phyloP scores from a whole-genome alignment of 2,113 vertebrate genomes.

The Apodemus sylvaticus region DNA sequence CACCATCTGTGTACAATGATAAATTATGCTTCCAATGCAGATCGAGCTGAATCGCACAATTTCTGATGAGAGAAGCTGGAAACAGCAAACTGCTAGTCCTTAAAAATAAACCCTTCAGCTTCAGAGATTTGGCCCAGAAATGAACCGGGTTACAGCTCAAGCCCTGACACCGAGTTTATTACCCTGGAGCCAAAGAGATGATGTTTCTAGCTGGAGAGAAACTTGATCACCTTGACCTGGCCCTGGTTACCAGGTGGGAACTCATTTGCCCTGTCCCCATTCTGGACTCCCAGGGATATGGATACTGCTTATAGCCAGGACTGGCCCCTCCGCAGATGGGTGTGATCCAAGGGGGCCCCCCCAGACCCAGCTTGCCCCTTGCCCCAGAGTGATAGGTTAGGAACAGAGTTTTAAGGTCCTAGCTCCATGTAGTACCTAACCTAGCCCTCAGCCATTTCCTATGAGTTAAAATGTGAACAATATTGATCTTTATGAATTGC shows the following conservation, averaged over 20 bases:
- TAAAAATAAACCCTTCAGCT: slow-evolving; percentile 74
- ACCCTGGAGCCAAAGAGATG: slow-evolving; percentile 64
- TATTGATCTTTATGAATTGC: slow-evolving; percentile 43
- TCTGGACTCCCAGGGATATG: background rate
- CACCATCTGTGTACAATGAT: slow-evolving; percentile 78
- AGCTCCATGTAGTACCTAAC: slow-evolving; percentile 50
- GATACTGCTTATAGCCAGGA: slow-evolving; percentile 52
- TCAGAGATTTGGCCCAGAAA: slow-evolving; percentile 73
- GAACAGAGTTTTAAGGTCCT: slow-evolving; percentile 29
- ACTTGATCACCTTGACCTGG: slow-evolving; percentile 73
- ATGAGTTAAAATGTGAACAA: slow-evolving; percentile 74
- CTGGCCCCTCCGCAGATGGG: slow-evolving; percentile 48
- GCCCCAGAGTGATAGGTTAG: slow-evolving; percentile 32
- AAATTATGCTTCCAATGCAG: slow-evolving; percentile 79
- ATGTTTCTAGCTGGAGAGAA: slow-evolving; percentile 64
- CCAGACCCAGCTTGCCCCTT: slow-evolving; percentile 22
- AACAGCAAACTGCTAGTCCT: slow-evolving; percentile 79
- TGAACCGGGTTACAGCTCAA: slow-evolving; percentile 51
- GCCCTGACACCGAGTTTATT: slow-evolving; percentile 59
- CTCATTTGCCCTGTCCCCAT: slow-evolving; percentile 50
- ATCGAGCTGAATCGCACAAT: slow-evolving; percentile 79
- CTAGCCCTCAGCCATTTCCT: slow-evolving; percentile 56
- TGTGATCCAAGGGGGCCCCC: slow-evolving; percentile 55
- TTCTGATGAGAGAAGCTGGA: slow-evolving; percentile 81
- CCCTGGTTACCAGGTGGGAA: slow-evolving; percentile 44